phyloP scores from a whole-genome alignment of 2,113 vertebrate species.

The Scophthalmus maximus region DNA sequence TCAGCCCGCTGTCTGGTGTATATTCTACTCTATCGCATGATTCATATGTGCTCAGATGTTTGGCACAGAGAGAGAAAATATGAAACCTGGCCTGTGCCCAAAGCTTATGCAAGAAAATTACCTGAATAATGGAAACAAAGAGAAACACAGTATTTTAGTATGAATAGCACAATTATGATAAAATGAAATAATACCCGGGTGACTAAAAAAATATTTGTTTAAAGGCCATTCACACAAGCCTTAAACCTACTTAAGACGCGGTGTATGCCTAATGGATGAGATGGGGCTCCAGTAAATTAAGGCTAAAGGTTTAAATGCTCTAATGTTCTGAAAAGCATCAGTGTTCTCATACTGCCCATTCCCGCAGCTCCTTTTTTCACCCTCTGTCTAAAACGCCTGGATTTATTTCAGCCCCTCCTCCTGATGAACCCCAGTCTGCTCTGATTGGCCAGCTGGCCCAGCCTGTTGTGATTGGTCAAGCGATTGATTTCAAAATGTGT shows the following conservation, averaged over 20 bases:
- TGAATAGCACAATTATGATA: neutral
- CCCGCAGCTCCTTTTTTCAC: too few relatives aligned
- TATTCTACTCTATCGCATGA: neutral
- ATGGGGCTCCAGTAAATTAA: conserved; percentile 46
- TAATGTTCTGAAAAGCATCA: too few relatives aligned
- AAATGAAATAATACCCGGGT: neutral
- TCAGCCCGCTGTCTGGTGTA: neutral
- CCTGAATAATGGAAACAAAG: neutral
- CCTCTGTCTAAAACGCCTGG: too few relatives aligned
- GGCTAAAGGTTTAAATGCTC: too few relatives aligned
- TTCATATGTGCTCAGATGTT: neutral
- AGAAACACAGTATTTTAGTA: neutral
- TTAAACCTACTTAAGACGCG: too few relatives aligned
- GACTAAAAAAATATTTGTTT: neutral
- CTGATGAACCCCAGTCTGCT: too few relatives aligned
- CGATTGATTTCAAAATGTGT: too few relatives aligned
- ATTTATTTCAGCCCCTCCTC: too few relatives aligned
- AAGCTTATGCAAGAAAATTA: neutral
- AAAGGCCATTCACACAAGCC: conserved; percentile 20
- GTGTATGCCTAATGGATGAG: conserved; percentile 51
- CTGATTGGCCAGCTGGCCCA: too few relatives aligned
- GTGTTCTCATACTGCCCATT: too few relatives aligned
- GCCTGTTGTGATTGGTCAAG: too few relatives aligned
- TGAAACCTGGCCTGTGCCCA: neutral
- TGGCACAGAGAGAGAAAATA: neutral